Percentiles rank a stretch among this genome's conserved stretches.
Evolutionary conservation across 2,797 vertebrate genomes (phyloP).

Genomic region (Neopelma chrysocephalum): DNA sequence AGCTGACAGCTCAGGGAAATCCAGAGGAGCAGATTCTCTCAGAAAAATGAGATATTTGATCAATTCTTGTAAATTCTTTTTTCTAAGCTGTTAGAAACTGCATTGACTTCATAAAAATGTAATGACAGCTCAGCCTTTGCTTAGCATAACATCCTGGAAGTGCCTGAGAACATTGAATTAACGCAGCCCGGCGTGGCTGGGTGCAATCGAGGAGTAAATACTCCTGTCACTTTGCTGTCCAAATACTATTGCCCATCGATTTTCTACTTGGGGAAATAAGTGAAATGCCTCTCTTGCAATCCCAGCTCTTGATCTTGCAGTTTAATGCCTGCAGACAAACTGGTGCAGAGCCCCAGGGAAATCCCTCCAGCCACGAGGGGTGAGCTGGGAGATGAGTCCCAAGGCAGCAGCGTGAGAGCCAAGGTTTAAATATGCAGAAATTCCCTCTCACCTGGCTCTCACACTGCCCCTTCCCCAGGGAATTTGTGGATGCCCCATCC

Average conservation of each 20-base stretch:
- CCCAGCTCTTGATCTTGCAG: not conserved
- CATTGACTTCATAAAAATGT: conserved; percentile 60
- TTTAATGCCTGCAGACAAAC: not conserved
- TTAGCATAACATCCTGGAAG: conserved; percentile 42
- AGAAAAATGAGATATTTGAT: conserved; percentile 63
- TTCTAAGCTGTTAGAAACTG: conserved; percentile 26
- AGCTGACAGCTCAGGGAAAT: conserved; percentile 66
- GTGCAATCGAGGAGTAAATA: not conserved
- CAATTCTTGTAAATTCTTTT: conserved; percentile 31
- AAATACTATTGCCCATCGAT: conserved; percentile 14
- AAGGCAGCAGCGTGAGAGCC: not conserved
- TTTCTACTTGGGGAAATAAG: not conserved
- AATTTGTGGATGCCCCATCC: not conserved
- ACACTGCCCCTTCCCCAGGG: not conserved
- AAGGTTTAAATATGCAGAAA: not conserved
- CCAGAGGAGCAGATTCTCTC: conserved; percentile 42
- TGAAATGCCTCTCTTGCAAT: not conserved
- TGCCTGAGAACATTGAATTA: conserved; percentile 8
- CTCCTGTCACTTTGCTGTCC: not conserved
- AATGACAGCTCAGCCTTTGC: conserved; percentile 58
- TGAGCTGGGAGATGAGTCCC: not conserved
- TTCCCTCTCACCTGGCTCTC: not conserved
- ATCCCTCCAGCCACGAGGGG: not conserved
- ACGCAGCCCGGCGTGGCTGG: not conserved
- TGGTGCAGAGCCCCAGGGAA: not conserved